phyloP scores from a whole-genome alignment of 92 coral and sea anemone genomes.

The Epizoanthus rinbou region DNA sequence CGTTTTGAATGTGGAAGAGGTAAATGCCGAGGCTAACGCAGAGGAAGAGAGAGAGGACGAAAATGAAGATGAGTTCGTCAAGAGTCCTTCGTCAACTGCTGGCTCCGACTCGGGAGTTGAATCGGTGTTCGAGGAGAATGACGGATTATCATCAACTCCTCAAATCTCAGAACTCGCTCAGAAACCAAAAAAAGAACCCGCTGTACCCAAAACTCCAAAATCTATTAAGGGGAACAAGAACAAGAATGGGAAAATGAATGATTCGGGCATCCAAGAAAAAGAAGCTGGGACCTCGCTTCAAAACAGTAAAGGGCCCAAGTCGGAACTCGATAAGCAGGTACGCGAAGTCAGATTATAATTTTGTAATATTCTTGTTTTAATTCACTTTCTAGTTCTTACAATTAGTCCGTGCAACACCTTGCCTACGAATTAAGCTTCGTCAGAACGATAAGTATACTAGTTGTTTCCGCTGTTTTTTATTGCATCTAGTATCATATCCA shows the following conservation, averaged over 20 bases:
- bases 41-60: constrained; percentile 39
- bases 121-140: constrained; percentile 75
- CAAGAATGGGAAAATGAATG: constrained; percentile 41
- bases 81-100: constrained; percentile 17
- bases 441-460: not conserved
- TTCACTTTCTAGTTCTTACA: constrained; percentile 31
- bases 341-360: constrained; percentile 24
- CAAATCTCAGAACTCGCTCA: constrained; percentile 63
- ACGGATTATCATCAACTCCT: constrained; percentile 62
- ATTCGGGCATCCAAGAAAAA: not conserved
- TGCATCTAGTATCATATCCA: not conserved
- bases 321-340: constrained; percentile 95
- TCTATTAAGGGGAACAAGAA: constrained; percentile 48
- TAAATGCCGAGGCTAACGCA: constrained; percentile 49
- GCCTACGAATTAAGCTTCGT: not conserved
- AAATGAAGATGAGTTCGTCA: constrained; percentile 31
- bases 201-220: constrained; percentile 31
- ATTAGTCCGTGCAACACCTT: constrained; percentile 1
- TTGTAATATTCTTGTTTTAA: constrained; percentile 25
- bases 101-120: constrained; percentile 93
- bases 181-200: constrained; percentile 25
- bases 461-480: constrained; percentile 27
- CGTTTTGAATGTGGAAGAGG: constrained; percentile 54
- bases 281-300: constrained; percentile 56
- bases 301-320: constrained; percentile 75